Conservation (phyloP, 2,113 vertebrate species). For the Macaca fascicularis region T2T-MFA8v1.1 NC_088393.1:53141001-53141500, state of each 20-base stretch:
- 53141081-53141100: background rate
- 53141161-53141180: background rate
- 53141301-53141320: background rate
- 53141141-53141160: background rate
- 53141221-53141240: background rate
- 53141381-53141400: background rate
- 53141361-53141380: background rate
- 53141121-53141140: background rate
- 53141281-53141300: background rate
- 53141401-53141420: background rate
- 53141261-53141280: background rate
- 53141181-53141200: background rate
- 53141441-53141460: background rate
- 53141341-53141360: background rate
- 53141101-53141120: background rate
- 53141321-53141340: slow-evolving; percentile 54
- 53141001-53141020: background rate
- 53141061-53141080: background rate
- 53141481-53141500: background rate
- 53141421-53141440: background rate
- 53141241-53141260: background rate
- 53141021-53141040: background rate
- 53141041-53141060: background rate
- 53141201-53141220: background rate
- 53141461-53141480: accelerated